Conservation (phyloP, 2,888 invertebrate species). For the Chrysomela aeneicollis region DNA sequence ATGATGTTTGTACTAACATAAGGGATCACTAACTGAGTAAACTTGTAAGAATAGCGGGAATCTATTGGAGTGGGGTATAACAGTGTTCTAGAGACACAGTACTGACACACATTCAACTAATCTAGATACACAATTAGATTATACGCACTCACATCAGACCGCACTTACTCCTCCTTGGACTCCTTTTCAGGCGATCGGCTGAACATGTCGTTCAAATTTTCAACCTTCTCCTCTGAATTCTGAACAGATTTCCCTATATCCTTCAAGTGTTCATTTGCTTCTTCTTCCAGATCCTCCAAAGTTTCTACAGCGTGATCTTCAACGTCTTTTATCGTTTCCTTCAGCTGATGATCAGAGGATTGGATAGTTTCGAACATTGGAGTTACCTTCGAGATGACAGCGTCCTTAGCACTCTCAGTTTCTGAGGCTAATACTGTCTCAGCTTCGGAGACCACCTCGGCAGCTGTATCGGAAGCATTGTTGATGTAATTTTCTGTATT, state of each 20-base stretch:
- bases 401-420: constrained; percentile 48
- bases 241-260: constrained; percentile 49
- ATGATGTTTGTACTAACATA: too few relatives aligned
- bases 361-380: constrained; percentile 44
- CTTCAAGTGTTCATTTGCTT: constrained; percentile 47
- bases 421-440: constrained; percentile 56
- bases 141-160: constrained; percentile 57
- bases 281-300: constrained; percentile 50
- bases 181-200: constrained; percentile 46
- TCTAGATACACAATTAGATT: constrained; percentile 40
- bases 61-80: too few relatives aligned
- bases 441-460: constrained; percentile 56
- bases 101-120: too few relatives aligned
- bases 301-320: constrained; percentile 45
- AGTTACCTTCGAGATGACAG: constrained; percentile 30
- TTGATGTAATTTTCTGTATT: constrained; percentile 47
- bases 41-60: too few relatives aligned
- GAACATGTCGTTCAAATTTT: constrained; percentile 45
- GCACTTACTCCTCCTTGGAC: constrained; percentile 55
- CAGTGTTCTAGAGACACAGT: too few relatives aligned
- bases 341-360: constrained; percentile 38
- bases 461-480: constrained; percentile 47
- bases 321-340: constrained; percentile 39
- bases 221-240: constrained; percentile 45
- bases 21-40: too few relatives aligned